A percentile compares a stretch with the other conserved stretches of the same genome.
These are phyloP conservation scores for Sylvietta virens DNA, from an alignment of 2,113 vertebrate species.

Conservation along the genomic window DNA sequence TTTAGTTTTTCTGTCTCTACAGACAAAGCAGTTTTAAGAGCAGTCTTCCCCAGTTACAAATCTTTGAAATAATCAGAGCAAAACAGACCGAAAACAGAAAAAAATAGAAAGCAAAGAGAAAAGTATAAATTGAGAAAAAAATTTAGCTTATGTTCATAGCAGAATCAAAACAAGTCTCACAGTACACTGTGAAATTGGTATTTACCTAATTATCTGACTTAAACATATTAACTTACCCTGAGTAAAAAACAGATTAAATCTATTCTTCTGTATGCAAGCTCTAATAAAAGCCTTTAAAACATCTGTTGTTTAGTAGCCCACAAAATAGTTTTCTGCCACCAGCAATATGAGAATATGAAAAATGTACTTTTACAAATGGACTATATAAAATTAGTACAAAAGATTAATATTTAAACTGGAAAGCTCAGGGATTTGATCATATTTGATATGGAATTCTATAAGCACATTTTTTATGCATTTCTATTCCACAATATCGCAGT, in stretches of 20 bases:
- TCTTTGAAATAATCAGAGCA: background rate
- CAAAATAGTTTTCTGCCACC: background rate
- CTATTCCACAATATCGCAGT: background rate
- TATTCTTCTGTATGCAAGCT: background rate
- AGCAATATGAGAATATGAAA: background rate
- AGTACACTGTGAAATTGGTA: background rate
- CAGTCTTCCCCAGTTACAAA: background rate
- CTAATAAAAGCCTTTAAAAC: background rate
- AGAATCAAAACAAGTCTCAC: background rate
- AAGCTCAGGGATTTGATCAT: background rate
- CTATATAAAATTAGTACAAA: background rate
- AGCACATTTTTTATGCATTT: background rate
- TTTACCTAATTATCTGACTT: background rate
- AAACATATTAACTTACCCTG: background rate
- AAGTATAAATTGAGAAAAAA: background rate
- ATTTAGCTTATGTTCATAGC: background rate
- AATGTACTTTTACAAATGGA: background rate
- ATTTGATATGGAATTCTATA: background rate
- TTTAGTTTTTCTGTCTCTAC: background rate
- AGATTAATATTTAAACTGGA: background rate
- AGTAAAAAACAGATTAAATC: background rate
- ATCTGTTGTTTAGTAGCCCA: background rate
- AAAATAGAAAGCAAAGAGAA: background rate
- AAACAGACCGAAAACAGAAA: background rate
- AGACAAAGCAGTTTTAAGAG: background rate